Evolutionary conservation across 2,888 invertebrate genomes (phyloP), one percentile per base, ranked within the genome.

Genomic region (Brachyptera risi): DNA sequence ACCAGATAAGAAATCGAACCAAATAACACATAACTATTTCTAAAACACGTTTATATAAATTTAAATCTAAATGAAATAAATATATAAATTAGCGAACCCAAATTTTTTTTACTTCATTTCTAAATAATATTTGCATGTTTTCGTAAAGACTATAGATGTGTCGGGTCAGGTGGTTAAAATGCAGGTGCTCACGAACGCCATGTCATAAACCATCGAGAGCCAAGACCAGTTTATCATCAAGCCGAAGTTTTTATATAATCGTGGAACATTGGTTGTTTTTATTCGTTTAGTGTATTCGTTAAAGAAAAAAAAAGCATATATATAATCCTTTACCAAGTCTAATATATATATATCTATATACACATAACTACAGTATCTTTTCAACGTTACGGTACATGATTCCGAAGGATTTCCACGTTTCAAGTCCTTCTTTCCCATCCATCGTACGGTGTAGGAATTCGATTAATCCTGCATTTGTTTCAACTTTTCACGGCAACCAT

Each of bases 141-240:
- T 42, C 19, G 42, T 21, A 42, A 11, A 17, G 17, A 42, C 42
- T 19, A n/a, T 42, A 42, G 7, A 17, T 42, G 17, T 15, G 13
- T 47, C 23, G 47, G 24, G 21, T 5, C 31, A 5, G 11, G 24
- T 24, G 23, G 7, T 24, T 24, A 1, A 47, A 24, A 24, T 47
- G 47, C 47, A 47, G 47, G 47, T 47, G 47, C 47, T 24, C 9
- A 13, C 11, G 31, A 31, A 11, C 11, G 31, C 11, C 7, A 31
- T 31, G 27, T 5, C 51, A 51, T 51, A 51, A 51, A 51, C 31
- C 51, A 51, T 51, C 51, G n/a, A 11, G 23, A n/a, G 21, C 42
- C 49, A 51, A 17, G 51, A 51, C 51, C 51, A 51, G 51, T 51
- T 51, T 51, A 31, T 51, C 51, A 9, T 51, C 26, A 31, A 9